phyloP scores from a whole-genome alignment of 2,888 invertebrate species.

The Pandemis heparana region DNA sequence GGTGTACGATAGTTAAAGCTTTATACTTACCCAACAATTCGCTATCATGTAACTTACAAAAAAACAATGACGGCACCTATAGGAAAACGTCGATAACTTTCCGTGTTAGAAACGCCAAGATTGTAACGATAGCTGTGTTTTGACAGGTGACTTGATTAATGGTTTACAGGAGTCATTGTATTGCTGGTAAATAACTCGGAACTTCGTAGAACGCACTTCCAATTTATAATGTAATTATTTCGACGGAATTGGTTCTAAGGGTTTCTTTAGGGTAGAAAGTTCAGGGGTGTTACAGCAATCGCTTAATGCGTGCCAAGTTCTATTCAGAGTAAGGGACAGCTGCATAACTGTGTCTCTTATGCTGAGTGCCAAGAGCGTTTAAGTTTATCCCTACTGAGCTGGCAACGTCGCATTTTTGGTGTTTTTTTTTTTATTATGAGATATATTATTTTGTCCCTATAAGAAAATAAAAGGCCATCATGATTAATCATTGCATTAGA shows the following conservation, averaged over 20 bases:
- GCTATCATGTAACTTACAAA: not conserved
- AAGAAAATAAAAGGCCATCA: no score
- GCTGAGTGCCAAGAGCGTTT: no score
- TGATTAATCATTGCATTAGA: no score
- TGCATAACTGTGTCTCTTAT: no score
- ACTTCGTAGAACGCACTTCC: not conserved
- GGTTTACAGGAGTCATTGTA: not conserved
- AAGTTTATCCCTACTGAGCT: no score
- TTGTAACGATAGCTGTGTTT: conserved; percentile 19
- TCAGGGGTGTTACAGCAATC: not conserved
- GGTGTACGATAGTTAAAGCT: no score
- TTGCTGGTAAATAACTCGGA: not conserved
- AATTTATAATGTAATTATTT: conserved; percentile 7
- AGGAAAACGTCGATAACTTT: not conserved
- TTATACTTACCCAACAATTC: no score
- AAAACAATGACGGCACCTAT: not conserved
- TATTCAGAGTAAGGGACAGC: no score
- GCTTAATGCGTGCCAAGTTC: no score
- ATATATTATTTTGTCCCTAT: no score
- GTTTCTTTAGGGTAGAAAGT: not conserved
- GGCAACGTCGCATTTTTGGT: no score
- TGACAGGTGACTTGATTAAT: conserved; percentile 33
- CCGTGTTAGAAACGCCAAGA: not conserved
- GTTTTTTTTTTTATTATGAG: no score
- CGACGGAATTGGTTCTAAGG: not conserved